Conservation (phyloP, 2,888 invertebrate species). For the Pristionchus entomophagus region DNA sequence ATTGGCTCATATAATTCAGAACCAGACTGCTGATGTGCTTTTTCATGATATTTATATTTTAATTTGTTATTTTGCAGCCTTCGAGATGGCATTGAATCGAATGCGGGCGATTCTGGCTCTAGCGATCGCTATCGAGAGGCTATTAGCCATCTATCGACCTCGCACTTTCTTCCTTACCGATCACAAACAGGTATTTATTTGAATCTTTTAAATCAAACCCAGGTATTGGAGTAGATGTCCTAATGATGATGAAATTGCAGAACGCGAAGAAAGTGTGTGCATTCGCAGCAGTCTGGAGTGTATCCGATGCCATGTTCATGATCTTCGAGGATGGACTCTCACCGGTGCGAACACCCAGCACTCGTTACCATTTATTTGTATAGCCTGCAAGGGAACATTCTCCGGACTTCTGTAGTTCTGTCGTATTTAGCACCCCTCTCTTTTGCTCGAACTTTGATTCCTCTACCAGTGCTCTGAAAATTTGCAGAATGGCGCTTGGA, state of each 20-base stretch:
- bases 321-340: conserved; percentile 44
- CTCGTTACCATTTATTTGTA: too few relatives aligned
- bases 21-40: too few relatives aligned
- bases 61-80: conserved; percentile 49
- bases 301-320: conserved; percentile 55
- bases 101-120: conserved; percentile 57
- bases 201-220: too few relatives aligned
- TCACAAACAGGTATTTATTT: conserved; percentile 56
- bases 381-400: too few relatives aligned
- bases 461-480: too few relatives aligned
- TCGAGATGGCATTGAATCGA: conserved; percentile 61
- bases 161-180: conserved; percentile 58
- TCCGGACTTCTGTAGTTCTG: too few relatives aligned
- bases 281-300: conserved; percentile 54
- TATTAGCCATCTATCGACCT: conserved; percentile 58
- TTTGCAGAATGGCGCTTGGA: too few relatives aligned
- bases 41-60: too few relatives aligned
- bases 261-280: conserved; percentile 53
- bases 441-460: too few relatives aligned
- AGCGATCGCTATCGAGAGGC: conserved; percentile 59
- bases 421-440: too few relatives aligned
- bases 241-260: conserved; percentile 4
- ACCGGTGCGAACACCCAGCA: conserved; percentile 52
- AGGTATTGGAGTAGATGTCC: too few relatives aligned
- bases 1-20: too few relatives aligned